Evolutionary conservation across 2,113 vertebrate species (phyloP).

Genomic region (Nerophis lumbriciformis): DNA sequence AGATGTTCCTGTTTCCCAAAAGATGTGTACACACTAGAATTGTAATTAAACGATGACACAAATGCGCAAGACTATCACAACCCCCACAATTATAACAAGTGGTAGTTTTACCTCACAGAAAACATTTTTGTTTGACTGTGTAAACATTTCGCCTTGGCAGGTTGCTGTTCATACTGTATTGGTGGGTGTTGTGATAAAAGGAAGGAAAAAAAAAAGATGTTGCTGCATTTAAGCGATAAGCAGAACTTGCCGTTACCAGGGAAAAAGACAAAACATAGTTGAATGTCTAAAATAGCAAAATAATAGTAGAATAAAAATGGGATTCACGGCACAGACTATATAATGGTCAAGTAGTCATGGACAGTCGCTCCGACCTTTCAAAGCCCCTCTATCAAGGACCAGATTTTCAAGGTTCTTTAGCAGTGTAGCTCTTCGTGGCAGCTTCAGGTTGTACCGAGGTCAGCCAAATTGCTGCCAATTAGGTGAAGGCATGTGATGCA

Average conservation of each 20-base stretch:
- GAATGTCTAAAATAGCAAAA: neutral
- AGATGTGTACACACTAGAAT: no score
- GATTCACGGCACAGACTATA: no score
- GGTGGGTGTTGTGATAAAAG: constrained; percentile 12
- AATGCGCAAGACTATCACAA: neutral
- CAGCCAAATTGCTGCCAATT: constrained; percentile 14
- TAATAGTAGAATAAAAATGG: no score
- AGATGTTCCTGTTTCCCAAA: no score
- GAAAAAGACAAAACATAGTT: neutral
- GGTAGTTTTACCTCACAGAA: neutral
- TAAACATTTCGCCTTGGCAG: constrained; percentile 48
- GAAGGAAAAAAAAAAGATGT: constrained; percentile 14
- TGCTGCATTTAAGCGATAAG: constrained; percentile 14
- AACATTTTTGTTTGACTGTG: constrained; percentile 18
- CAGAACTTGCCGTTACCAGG: constrained; percentile 29
- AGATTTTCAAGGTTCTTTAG: neutral
- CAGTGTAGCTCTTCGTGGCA: neutral
- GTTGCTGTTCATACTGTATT: constrained; percentile 33
- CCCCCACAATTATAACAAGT: neutral
- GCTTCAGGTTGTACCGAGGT: constrained; percentile 4
- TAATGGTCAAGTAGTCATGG: no score
- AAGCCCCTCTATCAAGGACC: neutral
- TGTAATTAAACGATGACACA: no score
- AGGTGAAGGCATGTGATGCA: constrained; percentile 11
- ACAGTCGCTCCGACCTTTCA: no score